phyloP scores from a whole-genome alignment of 2,797 vertebrate species.

The Enoplosus armatus region DNA sequence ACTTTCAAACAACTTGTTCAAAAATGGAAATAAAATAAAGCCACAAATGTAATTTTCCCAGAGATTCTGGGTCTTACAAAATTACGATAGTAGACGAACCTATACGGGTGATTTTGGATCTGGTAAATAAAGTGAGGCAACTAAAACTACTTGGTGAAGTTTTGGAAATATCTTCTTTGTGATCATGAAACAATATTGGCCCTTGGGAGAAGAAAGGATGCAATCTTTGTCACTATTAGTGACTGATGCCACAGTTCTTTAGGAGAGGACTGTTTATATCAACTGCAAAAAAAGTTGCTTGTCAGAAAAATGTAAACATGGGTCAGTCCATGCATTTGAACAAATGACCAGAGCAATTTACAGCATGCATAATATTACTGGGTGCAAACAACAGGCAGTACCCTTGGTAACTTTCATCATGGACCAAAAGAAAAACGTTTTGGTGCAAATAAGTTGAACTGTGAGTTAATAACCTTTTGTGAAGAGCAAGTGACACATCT shows the following conservation, averaged over 20 bases:
- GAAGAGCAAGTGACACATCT: accelerated
- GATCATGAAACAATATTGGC: not conserved
- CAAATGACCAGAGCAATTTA: not conserved
- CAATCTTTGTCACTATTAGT: not conserved
- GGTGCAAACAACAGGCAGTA: not conserved
- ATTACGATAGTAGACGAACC: not conserved
- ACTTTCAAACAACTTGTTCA: not conserved
- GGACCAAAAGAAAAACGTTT: not conserved
- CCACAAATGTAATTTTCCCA: not conserved
- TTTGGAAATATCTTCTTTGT: not conserved
- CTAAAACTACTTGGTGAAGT: not conserved
- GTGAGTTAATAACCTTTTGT: not conserved
- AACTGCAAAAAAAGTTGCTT: too few species aligned
- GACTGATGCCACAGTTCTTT: too few species aligned
- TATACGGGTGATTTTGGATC: not conserved
- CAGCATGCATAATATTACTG: not conserved
- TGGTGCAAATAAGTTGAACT: not conserved
- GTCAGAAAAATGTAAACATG: not conserved
- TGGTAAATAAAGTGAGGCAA: not conserved
- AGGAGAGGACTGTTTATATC: too few species aligned
- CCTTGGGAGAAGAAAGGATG: not conserved
- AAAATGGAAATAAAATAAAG: not conserved
- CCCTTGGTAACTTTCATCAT: not conserved
- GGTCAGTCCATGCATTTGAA: not conserved
- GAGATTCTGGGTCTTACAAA: not conserved